Evolutionary conservation across 1,140 invertebrate genomes (phyloP), one percentile per base, ranked within the genome.

Genomic region (Brachystomella parvula): DNA sequence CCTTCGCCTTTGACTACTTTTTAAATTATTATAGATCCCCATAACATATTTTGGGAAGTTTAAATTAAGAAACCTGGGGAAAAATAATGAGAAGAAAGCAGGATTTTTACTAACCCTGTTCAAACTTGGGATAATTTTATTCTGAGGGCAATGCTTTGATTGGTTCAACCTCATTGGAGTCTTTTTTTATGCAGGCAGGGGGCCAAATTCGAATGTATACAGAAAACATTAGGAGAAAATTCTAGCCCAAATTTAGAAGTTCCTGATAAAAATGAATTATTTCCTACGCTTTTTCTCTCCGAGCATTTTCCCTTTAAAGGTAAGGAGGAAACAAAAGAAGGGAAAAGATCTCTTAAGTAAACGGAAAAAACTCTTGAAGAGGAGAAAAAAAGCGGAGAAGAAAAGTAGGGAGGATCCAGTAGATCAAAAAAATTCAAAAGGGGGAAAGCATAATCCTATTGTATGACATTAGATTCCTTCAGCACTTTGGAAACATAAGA

Each of bases 261-360:
- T 53, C 30, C 64, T 53, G 64, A 65, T 65, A 65, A 65, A 65
- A 65, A 65, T 65, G 64, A 65, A 59, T 65, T 65, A 65, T 65
- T 65, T 65, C 32, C 64, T 57, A 57, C 49, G 9, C 49, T 53
- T 12, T 3, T 53, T 53, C n/a, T 53, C 21, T 53, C 49, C 35
- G 21, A 64, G n/a, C n/a, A n/a, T n/a, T n/a, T n/a, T n/a, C n/a
- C n/a, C n/a, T n/a, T n/a, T n/a, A n/a, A n/a, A n/a, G n/a, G n/a
- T n/a, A 57, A 26, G 53, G 31, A 65, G 35, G 26, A 59, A 47
- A 53, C 35, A 30, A 57, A 24, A 26, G 33, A 61, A 39, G 19
- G 6, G 9, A 26, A n/a, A 29, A 30, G 17, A 33, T 12, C 21
- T 15, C 12, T 57, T 56, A n/a, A 47, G 32, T 29, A 21, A 59